A percentile compares a stretch with the other conserved stretches of the same genome.
Conservation (phyloP, 2,888 invertebrate genomes). For the Odontocerum albicorne region DNA sequence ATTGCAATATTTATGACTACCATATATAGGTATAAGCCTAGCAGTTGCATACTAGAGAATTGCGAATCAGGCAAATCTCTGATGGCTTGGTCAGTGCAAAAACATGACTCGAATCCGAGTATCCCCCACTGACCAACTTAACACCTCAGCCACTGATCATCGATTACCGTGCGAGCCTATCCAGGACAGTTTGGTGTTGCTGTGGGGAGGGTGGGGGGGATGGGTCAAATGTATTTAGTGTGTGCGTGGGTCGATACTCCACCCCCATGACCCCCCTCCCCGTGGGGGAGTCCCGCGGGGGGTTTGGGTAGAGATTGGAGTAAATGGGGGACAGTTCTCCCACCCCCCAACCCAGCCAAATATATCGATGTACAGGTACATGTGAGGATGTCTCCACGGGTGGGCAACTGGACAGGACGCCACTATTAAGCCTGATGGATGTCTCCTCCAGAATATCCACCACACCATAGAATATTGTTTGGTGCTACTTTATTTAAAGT, state of each 20-base stretch:
- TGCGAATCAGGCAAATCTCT: too few species aligned
- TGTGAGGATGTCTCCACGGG: too few species aligned
- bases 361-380: neutral
- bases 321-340: neutral
- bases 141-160: neutral
- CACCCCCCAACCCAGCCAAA: neutral
- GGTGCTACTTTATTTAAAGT: too few species aligned
- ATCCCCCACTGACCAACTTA: neutral
- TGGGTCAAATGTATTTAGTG: constrained; percentile 6
- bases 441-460: too few species aligned
- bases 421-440: too few species aligned
- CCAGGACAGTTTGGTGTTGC: too few species aligned
- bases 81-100: too few species aligned
- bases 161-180: neutral
- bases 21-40: too few species aligned
- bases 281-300: constrained; percentile 3
- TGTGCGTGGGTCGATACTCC: constrained; percentile 21
- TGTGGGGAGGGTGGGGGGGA: neutral
- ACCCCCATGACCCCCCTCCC: neutral
- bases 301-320: constrained; percentile 1
- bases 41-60: too few species aligned
- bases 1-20: too few species aligned
- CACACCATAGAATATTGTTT: too few species aligned
- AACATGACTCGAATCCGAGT: neutral
- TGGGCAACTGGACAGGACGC: too few species aligned